A percentile compares a stretch with the other conserved stretches of the same genome.
phyloP scores from a whole-genome alignment of 1,140 invertebrate genomes.

The Diabrotica undecimpunctata region DNA sequence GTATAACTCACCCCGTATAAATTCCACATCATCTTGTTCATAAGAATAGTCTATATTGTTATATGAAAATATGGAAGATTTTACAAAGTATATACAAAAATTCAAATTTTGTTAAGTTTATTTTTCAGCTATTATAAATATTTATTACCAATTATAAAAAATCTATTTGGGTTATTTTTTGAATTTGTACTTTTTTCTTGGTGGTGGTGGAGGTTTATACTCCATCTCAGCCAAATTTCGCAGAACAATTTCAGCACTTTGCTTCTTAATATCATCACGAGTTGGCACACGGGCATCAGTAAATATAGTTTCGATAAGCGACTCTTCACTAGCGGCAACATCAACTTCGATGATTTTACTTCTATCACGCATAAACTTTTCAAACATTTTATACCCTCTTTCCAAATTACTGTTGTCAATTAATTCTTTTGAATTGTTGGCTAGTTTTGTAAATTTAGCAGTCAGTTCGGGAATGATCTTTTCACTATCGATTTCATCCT shows the following conservation, averaged over 20 bases:
- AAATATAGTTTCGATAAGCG: slow-evolving; percentile 36
- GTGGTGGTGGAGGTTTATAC: neutral
- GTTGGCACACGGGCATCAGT: slow-evolving; percentile 37
- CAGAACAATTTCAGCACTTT: slow-evolving; percentile 40
- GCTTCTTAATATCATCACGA: slow-evolving; percentile 39
- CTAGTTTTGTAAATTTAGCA: slow-evolving; percentile 26
- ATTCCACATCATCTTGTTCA: too few relatives aligned
- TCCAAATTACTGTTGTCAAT: slow-evolving; percentile 18
- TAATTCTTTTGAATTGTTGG: slow-evolving; percentile 19
- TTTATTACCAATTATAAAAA: too few relatives aligned
- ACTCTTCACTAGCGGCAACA: slow-evolving; percentile 32
- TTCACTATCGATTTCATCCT: slow-evolving; percentile 34
- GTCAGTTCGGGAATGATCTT: slow-evolving; percentile 29
- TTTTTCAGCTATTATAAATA: too few relatives aligned
- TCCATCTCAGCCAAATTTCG: slow-evolving; percentile 25
- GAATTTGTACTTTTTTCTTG: slow-evolving; percentile 12
- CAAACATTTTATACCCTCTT: slow-evolving; percentile 34
- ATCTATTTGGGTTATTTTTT: slow-evolving; percentile 5
- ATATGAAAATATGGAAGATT: too few relatives aligned
- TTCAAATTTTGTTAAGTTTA: too few relatives aligned
- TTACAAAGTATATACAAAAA: too few relatives aligned
- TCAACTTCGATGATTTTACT: slow-evolving; percentile 17
- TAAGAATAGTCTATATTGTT: too few relatives aligned
- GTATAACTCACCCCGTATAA: too few relatives aligned
- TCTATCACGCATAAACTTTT: slow-evolving; percentile 28